phyloP scores from a whole-genome alignment of 2,888 invertebrate species.

The Agrenia bidenticulata region DNA sequence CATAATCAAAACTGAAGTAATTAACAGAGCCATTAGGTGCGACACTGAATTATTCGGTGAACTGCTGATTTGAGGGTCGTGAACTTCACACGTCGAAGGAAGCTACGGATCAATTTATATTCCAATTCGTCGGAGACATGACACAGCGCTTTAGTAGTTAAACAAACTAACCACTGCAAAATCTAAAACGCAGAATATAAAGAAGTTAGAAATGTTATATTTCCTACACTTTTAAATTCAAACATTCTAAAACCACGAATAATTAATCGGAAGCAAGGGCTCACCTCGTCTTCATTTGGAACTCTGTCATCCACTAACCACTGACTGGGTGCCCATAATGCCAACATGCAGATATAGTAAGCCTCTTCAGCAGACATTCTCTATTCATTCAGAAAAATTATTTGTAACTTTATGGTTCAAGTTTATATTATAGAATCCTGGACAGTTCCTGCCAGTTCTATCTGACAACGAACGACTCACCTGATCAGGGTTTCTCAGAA shows the following conservation, averaged over 20 bases:
- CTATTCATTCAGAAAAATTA: slow-evolving; percentile 54
- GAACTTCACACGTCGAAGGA: slow-evolving; percentile 66
- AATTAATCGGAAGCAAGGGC: not conserved
- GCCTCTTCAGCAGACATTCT: slow-evolving; percentile 68
- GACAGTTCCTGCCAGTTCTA: too few species aligned
- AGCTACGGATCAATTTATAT: slow-evolving; percentile 70
- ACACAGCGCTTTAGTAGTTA: slow-evolving; percentile 73
- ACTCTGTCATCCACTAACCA: slow-evolving; percentile 61
- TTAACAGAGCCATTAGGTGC: not conserved
- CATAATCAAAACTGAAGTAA: too few species aligned
- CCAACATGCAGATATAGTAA: slow-evolving; percentile 73
- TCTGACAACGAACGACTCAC: too few species aligned
- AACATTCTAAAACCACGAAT: slow-evolving; percentile 57
- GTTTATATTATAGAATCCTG: too few species aligned
- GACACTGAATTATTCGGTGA: slow-evolving; percentile 61
- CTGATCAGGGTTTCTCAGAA: slow-evolving; percentile 65
- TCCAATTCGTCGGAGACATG: slow-evolving; percentile 59
- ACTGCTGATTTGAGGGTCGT: slow-evolving; percentile 65
- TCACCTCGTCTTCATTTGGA: slow-evolving; percentile 52
- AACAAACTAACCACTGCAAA: slow-evolving; percentile 71
- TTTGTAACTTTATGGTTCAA: too few species aligned
- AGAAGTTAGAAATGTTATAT: not conserved
- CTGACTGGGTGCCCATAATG: slow-evolving; percentile 71
- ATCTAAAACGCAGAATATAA: slow-evolving; percentile 59
- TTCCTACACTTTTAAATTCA: not conserved